Evolutionary conservation across 2,888 invertebrate genomes (phyloP), one percentile per base, ranked within the genome.

Genomic region (Acanthococcus lagerstroemiae): DNA sequence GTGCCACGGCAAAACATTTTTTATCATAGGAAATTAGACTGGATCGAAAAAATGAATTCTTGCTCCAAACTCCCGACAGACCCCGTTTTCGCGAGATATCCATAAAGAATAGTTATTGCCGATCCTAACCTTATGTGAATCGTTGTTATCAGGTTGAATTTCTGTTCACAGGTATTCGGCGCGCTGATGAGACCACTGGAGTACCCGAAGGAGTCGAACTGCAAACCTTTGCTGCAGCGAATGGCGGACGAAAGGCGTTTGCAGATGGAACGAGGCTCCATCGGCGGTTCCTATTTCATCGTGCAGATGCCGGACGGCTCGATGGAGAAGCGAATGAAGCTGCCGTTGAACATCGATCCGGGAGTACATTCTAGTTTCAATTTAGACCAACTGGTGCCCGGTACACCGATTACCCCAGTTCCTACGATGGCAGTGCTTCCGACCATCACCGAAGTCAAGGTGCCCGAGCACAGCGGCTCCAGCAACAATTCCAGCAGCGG

Each of bases 211-310:
- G 82, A 82, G 66, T 71, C 75, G 74, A 45, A 77, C 74, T 83
- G 84, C 71, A 92, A 92, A 75, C 91, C 92, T 0, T 78, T 94
- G 9, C 81, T 94, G 70, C 92, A 91, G 76, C 81, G 93, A 69
- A 93, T 94, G 89, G 93, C 93, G 6, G 93, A 94, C 76, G 94
- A 94, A 75, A 90, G 93, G 73, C 82, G 90, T 68, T 80, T 90
- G 74, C 91, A 92, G 77, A 86, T 93, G 87, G 92, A 93, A 76
- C 81, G 90, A 44, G 92, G 92, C 0, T 91, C 91, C 26, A 87
- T 93, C 68, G 89, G 87, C 12, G 90, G 90, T 12, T 90, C 90
- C 0, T 91, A 88, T 77, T 90, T 91, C 75, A 82, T 83, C 78
- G 92, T 93, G 2, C 90, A 93, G 74, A 79, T 92, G 70, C 91